Base-by-base conservation (phyloP, 2,888 invertebrate genomes). In the Cryptocephalus primarius region DNA sequence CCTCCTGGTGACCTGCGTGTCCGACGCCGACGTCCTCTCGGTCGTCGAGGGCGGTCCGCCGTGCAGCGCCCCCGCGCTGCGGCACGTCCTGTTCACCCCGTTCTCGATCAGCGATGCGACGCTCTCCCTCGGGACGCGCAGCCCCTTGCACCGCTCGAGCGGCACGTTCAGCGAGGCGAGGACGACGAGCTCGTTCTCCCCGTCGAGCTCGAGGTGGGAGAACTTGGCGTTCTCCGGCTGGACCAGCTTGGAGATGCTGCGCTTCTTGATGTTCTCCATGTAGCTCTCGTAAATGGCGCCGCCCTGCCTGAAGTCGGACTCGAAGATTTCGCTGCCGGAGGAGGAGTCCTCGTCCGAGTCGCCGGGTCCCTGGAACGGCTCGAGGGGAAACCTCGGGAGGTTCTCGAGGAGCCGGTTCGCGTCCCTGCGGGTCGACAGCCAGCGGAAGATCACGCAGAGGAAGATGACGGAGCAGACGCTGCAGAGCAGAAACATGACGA, bases 121-220 rank as follows among this genome's bases (percentile, higher is more conserved):
- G 31, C 32, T 34, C 11, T 47, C 43, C n/a, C 48, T 38, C 32
- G 52, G 49, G 49, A 59, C 47, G 42, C 46, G 47, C 40, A 55
- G 45, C 43, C 53, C 53, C 38, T 50, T 41, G 43, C 51, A 54
- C 48, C 51, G 52, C 40, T 54, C 50, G 2, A 45, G 44, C 8
- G 52, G 51, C 1, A 55, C 46, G 9, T 49, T 51, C 10, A 55
- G 43, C 1, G 55, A 55, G 9, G 55, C 55, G 38, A 55, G 43
- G 8, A 55, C 55, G 8, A 55, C 39, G 10, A 51, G 40, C 34
- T 53, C 55, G 22, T 55, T 55, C 8, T 55, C 52, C 1, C 41
- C 51, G 33, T 55, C 55, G 8, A 55, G 31, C 6, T 55, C 48
- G 39, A 45, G 11, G 36, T 51, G 51, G 2, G 48, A 49, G 34